Evolutionary conservation across 2,113 vertebrate species (phyloP).

Genomic region (Pteronura brasiliensis): DNA sequence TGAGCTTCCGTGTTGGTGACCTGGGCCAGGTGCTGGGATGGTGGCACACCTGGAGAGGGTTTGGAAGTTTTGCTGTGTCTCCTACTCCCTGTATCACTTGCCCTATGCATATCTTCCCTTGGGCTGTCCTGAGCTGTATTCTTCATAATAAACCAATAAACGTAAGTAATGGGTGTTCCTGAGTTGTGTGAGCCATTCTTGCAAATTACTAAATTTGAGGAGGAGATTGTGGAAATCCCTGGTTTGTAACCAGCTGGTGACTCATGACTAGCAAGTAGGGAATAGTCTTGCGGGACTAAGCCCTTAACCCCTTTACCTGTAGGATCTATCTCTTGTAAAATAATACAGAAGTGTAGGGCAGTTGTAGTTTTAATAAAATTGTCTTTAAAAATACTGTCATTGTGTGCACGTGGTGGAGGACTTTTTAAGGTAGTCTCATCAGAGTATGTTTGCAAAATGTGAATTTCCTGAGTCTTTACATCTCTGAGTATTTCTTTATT

Average conservation of each 20-base stretch:
- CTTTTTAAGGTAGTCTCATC: background rate
- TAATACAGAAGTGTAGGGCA: background rate
- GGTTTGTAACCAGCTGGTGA: background rate
- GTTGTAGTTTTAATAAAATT: background rate
- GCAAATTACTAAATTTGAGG: background rate
- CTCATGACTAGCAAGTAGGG: background rate
- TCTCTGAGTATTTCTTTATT: background rate
- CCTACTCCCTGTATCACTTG: background rate
- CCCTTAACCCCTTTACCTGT: background rate
- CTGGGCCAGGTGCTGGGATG: background rate
- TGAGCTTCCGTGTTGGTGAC: rapidly evolving
- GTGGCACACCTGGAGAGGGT: background rate
- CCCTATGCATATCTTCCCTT: background rate
- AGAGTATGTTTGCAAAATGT: background rate
- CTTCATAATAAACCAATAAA: background rate
- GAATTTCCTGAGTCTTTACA: background rate
- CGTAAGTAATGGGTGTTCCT: background rate
- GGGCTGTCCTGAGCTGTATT: background rate
- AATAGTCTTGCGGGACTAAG: background rate
- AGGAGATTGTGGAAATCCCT: background rate
- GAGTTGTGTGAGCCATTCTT: background rate
- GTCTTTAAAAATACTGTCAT: background rate
- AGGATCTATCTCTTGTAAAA: background rate
- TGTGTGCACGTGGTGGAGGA: background rate
- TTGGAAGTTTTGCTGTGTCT: background rate